phyloP scores from a whole-genome alignment of 2,888 invertebrate genomes.

The Bedellia somnulentella region DNA sequence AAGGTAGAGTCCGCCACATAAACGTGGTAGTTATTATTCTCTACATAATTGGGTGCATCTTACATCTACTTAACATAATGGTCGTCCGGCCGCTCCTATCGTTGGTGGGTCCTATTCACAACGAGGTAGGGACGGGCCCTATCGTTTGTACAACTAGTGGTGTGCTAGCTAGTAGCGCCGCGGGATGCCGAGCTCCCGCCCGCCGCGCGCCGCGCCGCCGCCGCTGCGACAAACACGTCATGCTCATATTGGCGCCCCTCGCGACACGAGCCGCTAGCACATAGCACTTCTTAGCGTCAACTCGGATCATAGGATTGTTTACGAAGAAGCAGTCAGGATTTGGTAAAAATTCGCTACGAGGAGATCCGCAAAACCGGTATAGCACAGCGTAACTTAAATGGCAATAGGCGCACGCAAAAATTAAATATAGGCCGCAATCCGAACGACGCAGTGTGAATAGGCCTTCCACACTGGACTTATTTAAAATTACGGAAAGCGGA shows the following conservation, averaged over 20 bases:
- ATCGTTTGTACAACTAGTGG: constrained; percentile 14
- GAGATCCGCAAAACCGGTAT: too few species aligned
- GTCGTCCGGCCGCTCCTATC: background rate
- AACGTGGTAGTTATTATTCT: background rate
- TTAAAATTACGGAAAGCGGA: too few species aligned
- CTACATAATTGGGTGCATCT: background rate
- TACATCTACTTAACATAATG: background rate
- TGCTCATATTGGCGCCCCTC: background rate
- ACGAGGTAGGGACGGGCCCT: constrained; percentile 7
- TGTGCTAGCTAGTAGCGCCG: constrained; percentile 39
- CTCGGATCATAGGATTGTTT: too few species aligned
- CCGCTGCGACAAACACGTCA: constrained; percentile 16
- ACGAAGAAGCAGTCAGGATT: too few species aligned
- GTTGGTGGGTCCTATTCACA: background rate
- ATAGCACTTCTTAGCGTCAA: too few species aligned
- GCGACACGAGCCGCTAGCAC: too few species aligned
- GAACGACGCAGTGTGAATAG: too few species aligned
- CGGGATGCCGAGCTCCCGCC: constrained; percentile 27
- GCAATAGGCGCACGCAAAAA: too few species aligned
- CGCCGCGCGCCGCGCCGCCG: constrained; percentile 36
- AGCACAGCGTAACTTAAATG: too few species aligned
- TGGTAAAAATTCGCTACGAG: too few species aligned
- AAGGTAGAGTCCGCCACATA: background rate
- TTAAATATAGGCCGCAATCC: too few species aligned
- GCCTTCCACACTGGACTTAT: too few species aligned